Evolutionary conservation across 2,797 vertebrate genomes (phyloP).

Genomic region (Sebastes baramenuke): DNA sequence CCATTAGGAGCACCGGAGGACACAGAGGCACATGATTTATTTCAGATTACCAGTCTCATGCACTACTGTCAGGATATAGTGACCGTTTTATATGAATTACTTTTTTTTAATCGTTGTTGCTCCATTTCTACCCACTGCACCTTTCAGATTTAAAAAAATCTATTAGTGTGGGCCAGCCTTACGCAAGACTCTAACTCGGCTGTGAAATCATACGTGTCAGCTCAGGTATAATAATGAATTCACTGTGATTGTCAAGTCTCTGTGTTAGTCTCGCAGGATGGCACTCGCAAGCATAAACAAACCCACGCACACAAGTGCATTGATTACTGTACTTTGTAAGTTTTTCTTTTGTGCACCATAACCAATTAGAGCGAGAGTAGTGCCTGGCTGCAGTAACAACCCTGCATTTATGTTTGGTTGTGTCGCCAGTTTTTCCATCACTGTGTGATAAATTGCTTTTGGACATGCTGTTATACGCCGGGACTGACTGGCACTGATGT

Average conservation of each 20-base stretch:
- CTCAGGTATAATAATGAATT: conserved; percentile 11
- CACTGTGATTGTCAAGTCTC: neutral
- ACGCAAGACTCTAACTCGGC: neutral
- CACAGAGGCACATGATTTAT: no score
- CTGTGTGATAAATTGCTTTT: conserved; percentile 30
- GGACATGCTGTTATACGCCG: neutral
- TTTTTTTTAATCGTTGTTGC: no score
- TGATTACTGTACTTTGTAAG: neutral
- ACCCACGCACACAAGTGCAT: neutral
- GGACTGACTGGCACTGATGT: neutral
- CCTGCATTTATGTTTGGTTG: conserved; percentile 4
- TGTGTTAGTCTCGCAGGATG: neutral
- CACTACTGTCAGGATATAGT: no score
- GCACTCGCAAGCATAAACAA: neutral
- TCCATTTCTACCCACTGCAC: no score
- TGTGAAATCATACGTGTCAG: neutral
- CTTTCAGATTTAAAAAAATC: no score
- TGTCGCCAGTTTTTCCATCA: conserved; percentile 13
- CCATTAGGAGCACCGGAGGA: no score
- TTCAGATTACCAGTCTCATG: no score
- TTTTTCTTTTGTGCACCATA: neutral
- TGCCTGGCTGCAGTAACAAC: conserved; percentile 6
- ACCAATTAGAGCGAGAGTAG: neutral
- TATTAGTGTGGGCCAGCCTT: neutral
- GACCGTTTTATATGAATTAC: no score